Base-by-base conservation (phyloP, 2,888 invertebrate species). In the Pristionchus mayeri region DNA sequence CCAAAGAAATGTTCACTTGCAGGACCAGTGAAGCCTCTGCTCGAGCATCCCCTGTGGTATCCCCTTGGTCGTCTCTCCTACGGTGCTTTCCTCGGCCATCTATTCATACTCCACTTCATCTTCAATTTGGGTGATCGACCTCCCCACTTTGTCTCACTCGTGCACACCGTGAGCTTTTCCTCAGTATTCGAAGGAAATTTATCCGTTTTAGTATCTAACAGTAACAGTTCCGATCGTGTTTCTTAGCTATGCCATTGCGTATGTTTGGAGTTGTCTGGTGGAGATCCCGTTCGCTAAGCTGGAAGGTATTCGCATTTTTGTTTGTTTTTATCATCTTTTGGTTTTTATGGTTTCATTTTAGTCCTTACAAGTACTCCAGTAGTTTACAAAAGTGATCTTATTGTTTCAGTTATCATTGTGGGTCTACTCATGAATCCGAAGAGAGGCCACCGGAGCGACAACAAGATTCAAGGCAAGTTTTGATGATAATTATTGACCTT, bases 61-160 rank as follows among this genome's bases (percentile, higher is more conserved):
- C 97, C 97, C 0, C 94, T 98, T 80, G 96, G 97, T 91, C 95
- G 97, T 82, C 95, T 98, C 87, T 96, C 97, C 3, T 98, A 97
- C 94, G 96, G 97, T 93, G 96, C 97, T 50, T 98, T 97, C 94
- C 95, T 98, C 50, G 78, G 85, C 4, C 88, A 88, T 40, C 63
- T 21, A 60, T 63, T 84, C 48, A 40, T 63, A 27, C n/a, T 84
- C 16, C 44, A 79, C 50, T 30, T 37, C 27, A 24, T 54, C 40
- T 3, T 76, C 24, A 30, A 50, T 52, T 27, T 37, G 57, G 18
- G 40, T 11, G 76, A 76, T 27, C 11, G n/a, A 1, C 84, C 75
- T 6, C 34, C 40, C 21, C 78, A 84, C 44, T 84, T 54, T 37
- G 76, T 76, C 1, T 34, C 34, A 11, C n/a, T 84, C 24, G 76